Evolutionary conservation across 2,888 invertebrate species (phyloP), one percentile per base, ranked within the genome.

Genomic region (Ectemnius lituratus): DNA sequence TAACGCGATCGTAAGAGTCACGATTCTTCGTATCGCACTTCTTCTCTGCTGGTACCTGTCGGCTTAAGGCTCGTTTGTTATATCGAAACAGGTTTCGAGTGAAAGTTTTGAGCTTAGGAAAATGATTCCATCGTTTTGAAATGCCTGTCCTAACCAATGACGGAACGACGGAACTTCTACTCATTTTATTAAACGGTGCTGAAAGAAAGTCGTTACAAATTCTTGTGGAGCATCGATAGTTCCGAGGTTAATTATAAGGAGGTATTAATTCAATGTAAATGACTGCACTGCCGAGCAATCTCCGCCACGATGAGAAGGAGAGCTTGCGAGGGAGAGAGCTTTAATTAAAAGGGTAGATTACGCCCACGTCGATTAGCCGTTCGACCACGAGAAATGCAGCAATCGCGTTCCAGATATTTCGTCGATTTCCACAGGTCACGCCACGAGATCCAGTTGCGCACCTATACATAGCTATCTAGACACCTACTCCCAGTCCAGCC

Each of bases 271-370:
- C 37, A 11, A 37, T 37, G 37, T 8, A 37, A 37, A 37, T 37
- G 5, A 37, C 37, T 11, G 37, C 37, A 37, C 37, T 6, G 37
- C 37, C 37, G 37, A 37, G 37, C 37, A 37, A 37, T 37, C 37
- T 37, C 8, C 37, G 8, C 37, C 8, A 37, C 37, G 8, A 37
- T 8, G 37, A 37, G 37, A 37, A 16, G n/a, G 52, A 16, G 52
- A 52, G 16, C 52, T 37, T 52, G 52, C 52, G 16, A 6, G 52
- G 16, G 52, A 52, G 52, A 16, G 52, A 37, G 37, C 37, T 37
- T 52, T 52, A 52, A 52, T 52, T 52, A 52, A 52, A 52, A 52
- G 52, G 52, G 52, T 52, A 52, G 52, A 52, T 52, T 52, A 52
- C 52, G 52, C 52, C 52, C 52, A 16, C 52, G 52, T 52, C 52